These are phyloP conservation scores for Saimiri boliviensis DNA, from an alignment of 2,113 vertebrate species.

Conservation along the genomic window DNA sequence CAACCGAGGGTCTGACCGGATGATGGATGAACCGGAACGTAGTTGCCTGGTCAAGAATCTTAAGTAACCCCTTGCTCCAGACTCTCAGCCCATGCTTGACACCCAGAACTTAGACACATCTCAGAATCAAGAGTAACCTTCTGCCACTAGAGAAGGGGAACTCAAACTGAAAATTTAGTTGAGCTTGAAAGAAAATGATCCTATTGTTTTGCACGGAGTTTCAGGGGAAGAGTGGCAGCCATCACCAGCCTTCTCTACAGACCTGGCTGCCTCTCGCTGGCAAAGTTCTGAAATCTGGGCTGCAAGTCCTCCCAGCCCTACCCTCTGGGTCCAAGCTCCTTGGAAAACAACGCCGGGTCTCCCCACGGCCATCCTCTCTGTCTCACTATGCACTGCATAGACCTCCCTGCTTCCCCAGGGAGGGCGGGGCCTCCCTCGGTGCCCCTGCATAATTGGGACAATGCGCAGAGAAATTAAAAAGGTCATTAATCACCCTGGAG, in stretches of 20 bases:
- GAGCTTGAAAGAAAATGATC: not conserved
- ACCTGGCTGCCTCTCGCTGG: rapidly evolving
- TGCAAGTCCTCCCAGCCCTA: not conserved
- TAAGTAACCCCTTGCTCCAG: not conserved
- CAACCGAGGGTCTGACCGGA: rapidly evolving
- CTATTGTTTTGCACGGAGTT: not conserved
- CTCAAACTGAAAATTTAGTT: not conserved
- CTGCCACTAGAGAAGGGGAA: rapidly evolving
- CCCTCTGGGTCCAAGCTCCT: not conserved
- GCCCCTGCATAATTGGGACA: constrained; percentile 63
- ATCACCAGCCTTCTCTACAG: not conserved
- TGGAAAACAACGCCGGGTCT: not conserved
- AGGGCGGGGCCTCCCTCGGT: not conserved
- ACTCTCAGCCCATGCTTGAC: not conserved
- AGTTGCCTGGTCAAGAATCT: not conserved
- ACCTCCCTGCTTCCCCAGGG: not conserved
- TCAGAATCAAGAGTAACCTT: not conserved
- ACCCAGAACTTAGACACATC: not conserved
- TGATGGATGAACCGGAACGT: not conserved
- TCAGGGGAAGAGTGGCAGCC: not conserved
- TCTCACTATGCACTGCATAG: not conserved
- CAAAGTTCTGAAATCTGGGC: not conserved
- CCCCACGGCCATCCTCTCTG: not conserved
- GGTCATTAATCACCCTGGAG: constrained; percentile 73
- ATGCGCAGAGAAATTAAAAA: constrained; percentile 69